Conservation (phyloP, 1,140 invertebrate species). For the silkworm (Bombyx mori) region ASM3026992v2 NC_085116.1:10065501-10066000, state of each 20-base stretch:
- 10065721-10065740: conserved; percentile 52
- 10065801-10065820: conserved; percentile 90
- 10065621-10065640: too few species aligned
- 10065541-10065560: conserved; percentile 99
- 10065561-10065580: conserved; percentile 80
- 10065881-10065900: conserved; percentile 55
- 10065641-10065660: too few species aligned
- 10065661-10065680: background rate
- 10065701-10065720: conserved; percentile 53
- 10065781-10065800: conserved; percentile 97
- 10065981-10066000: too few species aligned
- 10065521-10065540: conserved; percentile 84
- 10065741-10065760: conserved; percentile 89
- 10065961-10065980: too few species aligned
- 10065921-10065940: too few species aligned
- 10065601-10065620: background rate
- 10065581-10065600: too few species aligned
- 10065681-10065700: background rate
- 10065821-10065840: conserved; percentile 97
- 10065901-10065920: background rate
- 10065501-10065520: conserved; percentile 86
- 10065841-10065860: conserved; percentile 95
- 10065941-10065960: too few species aligned
- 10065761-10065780: conserved; percentile 99
- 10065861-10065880: conserved; percentile 86